A percentile compares a stretch with the other conserved stretches of the same genome.
phyloP scores from a whole-genome alignment of 1,140 invertebrate genomes.

The Babylonia areolata region DNA sequence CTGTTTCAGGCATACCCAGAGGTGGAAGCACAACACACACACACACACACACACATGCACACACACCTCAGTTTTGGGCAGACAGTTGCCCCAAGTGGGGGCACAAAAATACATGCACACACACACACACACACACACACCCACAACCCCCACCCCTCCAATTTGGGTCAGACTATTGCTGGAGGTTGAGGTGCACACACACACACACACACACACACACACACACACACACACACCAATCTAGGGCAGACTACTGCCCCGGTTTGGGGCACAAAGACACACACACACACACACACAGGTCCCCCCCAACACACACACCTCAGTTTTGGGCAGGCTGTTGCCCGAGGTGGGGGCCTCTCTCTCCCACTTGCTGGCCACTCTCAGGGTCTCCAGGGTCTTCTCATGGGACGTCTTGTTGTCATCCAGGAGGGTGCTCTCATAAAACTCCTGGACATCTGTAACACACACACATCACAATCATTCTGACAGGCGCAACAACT shows the following conservation, averaged over 20 bases:
- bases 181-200: not conserved
- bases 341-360: constrained; percentile 62
- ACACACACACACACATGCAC: constrained; percentile 10
- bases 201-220: constrained; percentile 15
- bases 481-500: no score
- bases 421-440: constrained; percentile 96
- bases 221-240: not conserved
- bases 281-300: not conserved
- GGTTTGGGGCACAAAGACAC: not conserved
- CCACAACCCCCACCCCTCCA: no score
- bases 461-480: no score
- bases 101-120: not conserved
- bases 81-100: no score
- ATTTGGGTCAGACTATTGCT: not conserved
- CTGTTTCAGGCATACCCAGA: not conserved
- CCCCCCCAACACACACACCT: constrained; percentile 37
- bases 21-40: not conserved
- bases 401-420: constrained; percentile 95
- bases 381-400: constrained; percentile 95
- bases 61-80: not conserved
- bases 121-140: not conserved
- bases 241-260: not conserved
- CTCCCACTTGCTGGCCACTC: constrained; percentile 96
- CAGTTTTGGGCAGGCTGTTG: constrained; percentile 49
- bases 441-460: constrained; percentile 99